These are phyloP conservation scores for Helostoma temminkii DNA, from an alignment of 2,797 vertebrate species.

Conservation along the genomic window DNA sequence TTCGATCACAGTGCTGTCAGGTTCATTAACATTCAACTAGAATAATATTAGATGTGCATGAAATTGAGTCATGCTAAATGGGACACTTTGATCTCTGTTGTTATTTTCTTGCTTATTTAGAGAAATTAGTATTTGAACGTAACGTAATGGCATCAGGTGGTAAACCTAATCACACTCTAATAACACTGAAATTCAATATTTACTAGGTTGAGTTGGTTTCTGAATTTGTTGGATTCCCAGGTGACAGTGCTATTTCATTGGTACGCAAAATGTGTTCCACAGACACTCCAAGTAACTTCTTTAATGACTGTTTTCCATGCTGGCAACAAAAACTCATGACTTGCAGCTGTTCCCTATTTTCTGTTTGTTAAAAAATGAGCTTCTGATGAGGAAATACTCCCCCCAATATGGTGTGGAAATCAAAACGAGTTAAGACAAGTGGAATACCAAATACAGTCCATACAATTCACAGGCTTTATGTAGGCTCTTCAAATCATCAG, in stretches of 20 bases:
- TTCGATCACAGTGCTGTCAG: constrained; percentile 16
- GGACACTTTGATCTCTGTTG: constrained; percentile 7
- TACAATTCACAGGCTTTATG: neutral
- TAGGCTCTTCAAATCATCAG: constrained; percentile 27
- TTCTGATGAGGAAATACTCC: constrained; percentile 49
- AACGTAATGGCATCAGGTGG: constrained; percentile 8
- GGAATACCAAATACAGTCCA: constrained; percentile 40
- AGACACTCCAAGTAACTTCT: constrained; percentile 41
- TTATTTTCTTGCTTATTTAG: constrained; percentile 24
- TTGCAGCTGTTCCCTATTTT: constrained; percentile 56
- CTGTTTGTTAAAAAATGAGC: constrained; percentile 45
- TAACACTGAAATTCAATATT: constrained; percentile 49
- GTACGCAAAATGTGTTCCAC: constrained; percentile 26
- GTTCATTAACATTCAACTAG: constrained; percentile 24
- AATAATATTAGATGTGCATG: constrained; percentile 11
- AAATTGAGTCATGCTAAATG: constrained; percentile 19
- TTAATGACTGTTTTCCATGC: constrained; percentile 57
- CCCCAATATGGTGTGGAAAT: constrained; percentile 50
- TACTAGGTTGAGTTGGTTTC: constrained; percentile 20
- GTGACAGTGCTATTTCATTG: constrained; percentile 32
- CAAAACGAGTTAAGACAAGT: constrained; percentile 39
- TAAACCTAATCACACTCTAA: constrained; percentile 24
- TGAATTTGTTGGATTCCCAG: constrained; percentile 41
- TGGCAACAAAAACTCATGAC: constrained; percentile 24
- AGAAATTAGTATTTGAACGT: constrained; percentile 28